These are phyloP conservation scores for Scolopax bukidnonensis DNA, from an alignment of 2,797 vertebrate species.

Conservation along the genomic window DNA sequence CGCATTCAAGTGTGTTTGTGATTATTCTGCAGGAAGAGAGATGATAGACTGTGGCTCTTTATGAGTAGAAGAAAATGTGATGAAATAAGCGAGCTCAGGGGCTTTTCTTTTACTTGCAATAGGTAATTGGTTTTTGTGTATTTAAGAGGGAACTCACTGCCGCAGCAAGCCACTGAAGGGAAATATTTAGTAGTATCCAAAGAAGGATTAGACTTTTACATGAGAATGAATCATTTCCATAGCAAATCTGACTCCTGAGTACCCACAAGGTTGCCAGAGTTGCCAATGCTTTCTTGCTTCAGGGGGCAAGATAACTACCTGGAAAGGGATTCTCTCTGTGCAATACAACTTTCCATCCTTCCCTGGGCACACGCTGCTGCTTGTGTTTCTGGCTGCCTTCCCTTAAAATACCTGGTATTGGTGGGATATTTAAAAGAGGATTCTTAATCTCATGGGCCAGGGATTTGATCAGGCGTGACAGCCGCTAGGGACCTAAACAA, in stretches of 20 bases:
- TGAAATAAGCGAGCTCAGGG: neutral
- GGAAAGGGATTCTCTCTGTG: neutral
- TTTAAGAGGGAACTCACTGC: neutral
- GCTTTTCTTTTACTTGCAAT: slow-evolving; percentile 14
- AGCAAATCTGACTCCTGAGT: neutral
- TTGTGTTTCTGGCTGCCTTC: neutral
- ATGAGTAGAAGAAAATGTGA: neutral
- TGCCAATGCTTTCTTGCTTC: neutral
- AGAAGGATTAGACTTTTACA: neutral
- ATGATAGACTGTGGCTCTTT: slow-evolving; percentile 12
- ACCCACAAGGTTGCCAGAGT: neutral
- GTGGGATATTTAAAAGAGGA: neutral
- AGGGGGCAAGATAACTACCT: neutral
- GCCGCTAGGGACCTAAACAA: neutral
- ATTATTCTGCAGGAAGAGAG: slow-evolving; percentile 14
- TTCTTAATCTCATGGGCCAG: neutral
- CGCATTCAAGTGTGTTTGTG: neutral
- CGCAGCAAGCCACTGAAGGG: neutral
- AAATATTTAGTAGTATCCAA: neutral
- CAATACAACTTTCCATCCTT: neutral
- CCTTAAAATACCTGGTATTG: neutral
- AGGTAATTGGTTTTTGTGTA: neutral
- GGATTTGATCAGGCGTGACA: neutral
- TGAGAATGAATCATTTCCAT: neutral
- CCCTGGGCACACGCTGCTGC: rapidly evolving